phyloP scores from a whole-genome alignment of 2,113 vertebrate genomes.

The Coreoperca whiteheadi region DNA sequence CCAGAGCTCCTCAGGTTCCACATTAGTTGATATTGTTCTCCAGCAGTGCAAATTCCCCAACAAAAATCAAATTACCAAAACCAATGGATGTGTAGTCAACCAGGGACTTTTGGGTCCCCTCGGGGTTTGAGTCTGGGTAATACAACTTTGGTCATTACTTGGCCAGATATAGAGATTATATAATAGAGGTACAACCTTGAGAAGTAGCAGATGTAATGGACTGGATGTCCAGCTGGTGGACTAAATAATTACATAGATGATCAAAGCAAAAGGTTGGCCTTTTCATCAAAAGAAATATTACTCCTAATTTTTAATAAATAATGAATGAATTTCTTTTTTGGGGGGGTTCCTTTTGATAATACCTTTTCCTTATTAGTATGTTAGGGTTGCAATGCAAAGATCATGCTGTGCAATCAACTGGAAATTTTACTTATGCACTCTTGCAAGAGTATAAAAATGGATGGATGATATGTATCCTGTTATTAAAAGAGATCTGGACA shows the following conservation, averaged over 20 bases:
- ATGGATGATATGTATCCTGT: not conserved
- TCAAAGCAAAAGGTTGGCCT: slow-evolving; percentile 6
- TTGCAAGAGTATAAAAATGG: not conserved
- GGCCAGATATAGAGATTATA: not conserved
- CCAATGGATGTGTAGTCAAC: not conserved
- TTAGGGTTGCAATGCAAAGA: not conserved
- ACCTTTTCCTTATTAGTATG: not conserved
- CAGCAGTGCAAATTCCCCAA: slow-evolving; percentile 1
- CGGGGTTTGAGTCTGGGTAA: not conserved
- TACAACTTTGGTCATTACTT: not conserved
- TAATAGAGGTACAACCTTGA: not conserved
- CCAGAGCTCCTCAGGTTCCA: not conserved
- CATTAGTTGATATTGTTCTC: not conserved
- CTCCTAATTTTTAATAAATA: not conserved
- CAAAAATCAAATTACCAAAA: not conserved
- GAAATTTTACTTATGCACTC: not conserved
- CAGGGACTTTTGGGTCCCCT: not conserved
- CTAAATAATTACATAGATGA: not conserved
- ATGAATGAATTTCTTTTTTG: not conserved
- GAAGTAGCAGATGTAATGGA: not conserved
- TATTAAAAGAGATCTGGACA: not conserved
- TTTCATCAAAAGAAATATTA: not conserved
- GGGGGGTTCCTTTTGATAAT: not conserved
- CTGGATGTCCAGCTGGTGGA: not conserved
- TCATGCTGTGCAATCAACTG: not conserved